Base-by-base conservation (phyloP, 2,888 invertebrate species). In the Machimus rusticus region DNA sequence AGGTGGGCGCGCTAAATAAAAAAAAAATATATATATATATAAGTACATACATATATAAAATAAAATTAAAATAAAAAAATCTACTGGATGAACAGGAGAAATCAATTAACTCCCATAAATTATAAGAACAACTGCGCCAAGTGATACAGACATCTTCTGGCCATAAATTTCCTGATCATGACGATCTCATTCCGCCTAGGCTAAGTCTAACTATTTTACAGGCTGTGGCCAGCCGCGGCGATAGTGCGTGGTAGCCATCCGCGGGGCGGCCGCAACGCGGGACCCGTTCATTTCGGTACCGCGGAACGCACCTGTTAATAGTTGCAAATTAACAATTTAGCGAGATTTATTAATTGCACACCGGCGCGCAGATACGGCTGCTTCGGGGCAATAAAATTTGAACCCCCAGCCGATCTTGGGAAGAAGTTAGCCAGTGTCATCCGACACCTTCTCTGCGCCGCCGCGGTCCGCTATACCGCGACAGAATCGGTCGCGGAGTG, bases 101-200 rank as follows among this genome's bases (percentile, higher is more conserved):
- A 88, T 88, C 88, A 88, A 88, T 88, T 88, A 88, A 87, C 87
- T 85, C 82, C 86, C 87, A 88, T 87, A 88, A 88, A 88, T 88
- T 87, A 87, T 77, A 86, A 86, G 34, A 51, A 76, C 55, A 55
- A 77, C 85, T 39, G 51, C 74, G 85, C 74, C 74, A 84, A 85
- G 85, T 85, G 85, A 85, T 85, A 85, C 85, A 85, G 85, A 85
- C 85, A 85, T 85, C 85, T 85, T 31, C 74, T 74, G 74, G 74
- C 74, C n/a, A 85, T 85, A 85, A 85, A 85, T 85, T 74, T 46
- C 28, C 46, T 12, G 43, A 74, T 74, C 74, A 85, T 74, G 85
- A 85, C 85, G 85, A 85, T 74, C 85, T 43, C 85, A 74, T 85
- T 46, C 85, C 16, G 66, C 43, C 74, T 46, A 28, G 34, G 74